Percentiles rank a stretch among this genome's conserved stretches.
phyloP scores from a whole-genome alignment of 2,113 vertebrate species.

The Ciconia maguari region DNA sequence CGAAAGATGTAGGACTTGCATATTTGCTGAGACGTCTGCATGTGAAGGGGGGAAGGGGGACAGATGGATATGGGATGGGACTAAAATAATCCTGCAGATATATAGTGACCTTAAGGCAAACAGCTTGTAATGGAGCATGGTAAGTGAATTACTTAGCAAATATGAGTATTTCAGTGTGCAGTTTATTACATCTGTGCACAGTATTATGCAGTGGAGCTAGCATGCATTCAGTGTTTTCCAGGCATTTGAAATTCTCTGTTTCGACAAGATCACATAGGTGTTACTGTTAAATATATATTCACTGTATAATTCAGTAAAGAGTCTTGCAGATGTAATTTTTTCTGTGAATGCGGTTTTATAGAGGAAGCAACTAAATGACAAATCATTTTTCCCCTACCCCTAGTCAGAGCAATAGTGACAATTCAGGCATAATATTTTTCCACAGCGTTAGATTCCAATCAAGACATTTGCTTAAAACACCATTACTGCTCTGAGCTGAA shows the following conservation, averaged over 20 bases:
- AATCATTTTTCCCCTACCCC: neutral
- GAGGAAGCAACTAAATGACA: neutral
- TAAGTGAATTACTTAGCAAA: neutral
- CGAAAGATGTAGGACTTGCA: neutral
- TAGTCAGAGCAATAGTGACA: neutral
- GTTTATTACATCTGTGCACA: neutral
- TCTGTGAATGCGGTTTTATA: neutral
- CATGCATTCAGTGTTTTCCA: neutral
- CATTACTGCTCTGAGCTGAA: neutral
- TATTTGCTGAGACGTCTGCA: neutral
- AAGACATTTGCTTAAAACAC: neutral
- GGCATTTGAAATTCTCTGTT: neutral
- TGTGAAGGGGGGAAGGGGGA: neutral
- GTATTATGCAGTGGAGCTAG: neutral
- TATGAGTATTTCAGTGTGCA: neutral
- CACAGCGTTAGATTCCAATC: neutral
- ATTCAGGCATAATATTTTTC: neutral
- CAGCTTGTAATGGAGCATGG: neutral
- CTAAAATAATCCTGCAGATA: slow-evolving; percentile 32
- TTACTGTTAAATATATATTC: neutral
- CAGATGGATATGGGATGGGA: slow-evolving; percentile 27
- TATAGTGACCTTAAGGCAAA: slow-evolving; percentile 11
- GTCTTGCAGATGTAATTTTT: neutral
- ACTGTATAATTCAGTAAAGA: neutral
- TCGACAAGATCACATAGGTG: neutral